Evolutionary conservation across 2,113 vertebrate genomes (phyloP).

Genomic region (Isurus oxyrinchus): DNA sequence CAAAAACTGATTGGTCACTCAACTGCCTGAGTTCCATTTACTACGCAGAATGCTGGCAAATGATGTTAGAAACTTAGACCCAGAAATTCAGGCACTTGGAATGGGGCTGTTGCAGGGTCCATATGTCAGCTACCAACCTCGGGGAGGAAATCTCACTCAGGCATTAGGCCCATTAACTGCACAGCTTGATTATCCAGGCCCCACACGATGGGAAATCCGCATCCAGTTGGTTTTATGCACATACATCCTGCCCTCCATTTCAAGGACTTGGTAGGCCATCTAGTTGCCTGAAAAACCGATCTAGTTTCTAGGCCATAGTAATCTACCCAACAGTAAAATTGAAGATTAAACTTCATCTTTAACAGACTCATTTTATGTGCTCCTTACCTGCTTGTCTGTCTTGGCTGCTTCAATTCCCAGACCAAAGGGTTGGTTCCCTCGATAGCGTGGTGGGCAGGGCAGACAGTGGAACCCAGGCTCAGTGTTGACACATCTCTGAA

Average conservation of each 20-base stretch:
- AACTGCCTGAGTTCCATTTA: no score
- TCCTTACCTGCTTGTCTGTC: constrained; percentile 78
- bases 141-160: neutral
- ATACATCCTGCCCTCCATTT: neutral
- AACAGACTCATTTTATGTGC: neutral
- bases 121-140: neutral
- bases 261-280: neutral
- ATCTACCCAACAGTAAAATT: neutral
- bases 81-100: neutral
- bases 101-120: no score
- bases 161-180: neutral
- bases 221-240: neutral
- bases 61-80: neutral
- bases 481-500: constrained; percentile 81
- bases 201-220: neutral
- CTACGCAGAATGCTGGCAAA: neutral
- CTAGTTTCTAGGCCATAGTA: neutral
- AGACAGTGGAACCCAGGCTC: constrained; percentile 91
- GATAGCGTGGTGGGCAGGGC: constrained; percentile 87
- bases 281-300: neutral
- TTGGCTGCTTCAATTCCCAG: constrained; percentile 79
- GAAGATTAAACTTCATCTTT: neutral
- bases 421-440: constrained; percentile 84
- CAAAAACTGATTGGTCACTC: no score
- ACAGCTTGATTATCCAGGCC: neutral